phyloP scores from a whole-genome alignment of 2,113 vertebrate species.

The Triplophysa tibetana region DNA sequence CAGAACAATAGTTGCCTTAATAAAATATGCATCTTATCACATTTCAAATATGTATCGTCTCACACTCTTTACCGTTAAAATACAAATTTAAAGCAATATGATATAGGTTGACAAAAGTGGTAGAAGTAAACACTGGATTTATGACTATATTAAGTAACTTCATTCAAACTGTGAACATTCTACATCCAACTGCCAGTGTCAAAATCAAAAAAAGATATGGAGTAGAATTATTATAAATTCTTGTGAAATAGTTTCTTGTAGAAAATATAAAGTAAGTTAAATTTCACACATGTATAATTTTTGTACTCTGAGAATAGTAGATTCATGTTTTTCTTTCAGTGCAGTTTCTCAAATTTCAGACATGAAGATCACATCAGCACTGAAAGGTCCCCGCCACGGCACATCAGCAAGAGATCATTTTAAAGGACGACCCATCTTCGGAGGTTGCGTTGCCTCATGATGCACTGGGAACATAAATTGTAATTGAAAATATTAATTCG shows the following conservation, averaged over 20 bases:
- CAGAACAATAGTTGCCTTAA: too few species aligned
- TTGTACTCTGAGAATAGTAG: not conserved
- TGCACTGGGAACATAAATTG: constrained; percentile 53
- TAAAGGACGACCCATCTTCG: constrained; percentile 64
- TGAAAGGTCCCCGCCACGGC: not conserved
- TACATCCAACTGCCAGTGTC: not conserved
- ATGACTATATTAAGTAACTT: constrained; percentile 1
- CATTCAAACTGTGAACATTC: constrained; percentile 25
- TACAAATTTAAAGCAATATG: too few species aligned
- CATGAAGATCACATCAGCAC: not conserved
- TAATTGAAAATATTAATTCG: not conserved
- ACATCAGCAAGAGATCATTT: constrained; percentile 61
- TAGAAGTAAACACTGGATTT: not conserved
- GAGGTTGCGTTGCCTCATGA: constrained; percentile 58
- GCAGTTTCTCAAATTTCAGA: not conserved
- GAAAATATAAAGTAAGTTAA: not conserved
- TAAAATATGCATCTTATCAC: too few species aligned
- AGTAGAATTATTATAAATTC: not conserved
- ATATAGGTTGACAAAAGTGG: too few species aligned
- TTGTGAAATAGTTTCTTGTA: too few species aligned
- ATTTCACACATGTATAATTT: not conserved
- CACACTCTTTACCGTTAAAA: too few species aligned
- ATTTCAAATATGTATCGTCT: too few species aligned
- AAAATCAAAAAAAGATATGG: not conserved
- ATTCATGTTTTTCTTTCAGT: constrained; percentile 1